Base-by-base conservation (phyloP, 2,888 invertebrate genomes). In the Plebejus melissa region DNA sequence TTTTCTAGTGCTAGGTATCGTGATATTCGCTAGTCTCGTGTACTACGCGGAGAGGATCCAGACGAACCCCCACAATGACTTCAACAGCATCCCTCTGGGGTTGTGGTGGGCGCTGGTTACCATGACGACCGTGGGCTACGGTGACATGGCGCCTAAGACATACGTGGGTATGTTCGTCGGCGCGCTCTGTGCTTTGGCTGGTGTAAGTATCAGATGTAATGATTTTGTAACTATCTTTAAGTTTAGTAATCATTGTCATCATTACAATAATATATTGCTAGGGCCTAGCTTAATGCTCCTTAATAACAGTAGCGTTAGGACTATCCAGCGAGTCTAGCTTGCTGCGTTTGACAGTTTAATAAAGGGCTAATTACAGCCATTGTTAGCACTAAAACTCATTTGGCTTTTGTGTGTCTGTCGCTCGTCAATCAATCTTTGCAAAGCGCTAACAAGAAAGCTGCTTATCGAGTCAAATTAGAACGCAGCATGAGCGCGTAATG, bases 41-140 rank as follows among this genome's bases (percentile, higher is more conserved):
- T 99, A 98, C 93, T 99, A 99, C 92, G 99, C 99, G 78, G 99
- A 99, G 93, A 95, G 99, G 85, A 98, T 99, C 85, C 98, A 98
- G 91, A 97, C 97, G 80, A 98, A 98, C 94, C 98, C 98, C 78
- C 96, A 98, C 89, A 99, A 99, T 93, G 98, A 99, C 94, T 99
- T 99, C 94, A 98, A 98, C 90, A 98, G 98, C 91, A 99, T 99
- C 94, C 99, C 99, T 71, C 94, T 98, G 83, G 99, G 99, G 71
- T 94, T 99, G 80, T 99, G 99, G 99, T 99, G 99, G 99, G 99
- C 99, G 71, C 95, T 99, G 91, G 99, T 99, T 81, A 99, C 99
- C 81, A 99, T 99, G 99, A 99, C 99, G 82, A 98, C 98, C 0
- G 99, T 99, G 77, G 99, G 99, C 70, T 99, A 99, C 89, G 99